Evolutionary conservation across 2,113 vertebrate species (phyloP).

Genomic region (Phocoena sinus): DNA sequence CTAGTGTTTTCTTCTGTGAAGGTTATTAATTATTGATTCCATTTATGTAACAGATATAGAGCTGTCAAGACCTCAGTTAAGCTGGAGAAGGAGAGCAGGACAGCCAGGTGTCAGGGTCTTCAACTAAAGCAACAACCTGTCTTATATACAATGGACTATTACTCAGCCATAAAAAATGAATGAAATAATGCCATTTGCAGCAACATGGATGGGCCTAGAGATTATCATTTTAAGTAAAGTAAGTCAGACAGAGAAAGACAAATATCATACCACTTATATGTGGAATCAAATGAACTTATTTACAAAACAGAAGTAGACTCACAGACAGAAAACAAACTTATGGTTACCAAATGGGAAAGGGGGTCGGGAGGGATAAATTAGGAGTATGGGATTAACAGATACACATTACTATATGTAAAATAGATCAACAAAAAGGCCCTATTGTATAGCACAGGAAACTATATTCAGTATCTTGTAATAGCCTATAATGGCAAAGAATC

Average conservation of each 20-base stretch:
- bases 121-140: neutral
- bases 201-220: neutral
- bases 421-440: neutral
- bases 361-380: neutral
- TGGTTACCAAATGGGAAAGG: neutral
- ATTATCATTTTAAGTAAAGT: neutral
- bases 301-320: neutral
- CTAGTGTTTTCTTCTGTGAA: neutral
- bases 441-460: neutral
- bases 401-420: neutral
- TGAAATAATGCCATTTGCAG: neutral
- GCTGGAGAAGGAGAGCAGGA: neutral
- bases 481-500: neutral
- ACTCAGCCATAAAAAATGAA: neutral
- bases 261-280: neutral
- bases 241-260: neutral
- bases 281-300: neutral
- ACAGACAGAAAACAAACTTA: neutral
- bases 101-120: neutral
- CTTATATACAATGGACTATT: neutral
- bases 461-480: neutral
- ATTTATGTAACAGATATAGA: neutral
- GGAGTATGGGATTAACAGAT: neutral
- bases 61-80: neutral
- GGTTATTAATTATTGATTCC: neutral